phyloP scores from a whole-genome alignment of 1,140 invertebrate species.

The Lepidurus packardi region DNA sequence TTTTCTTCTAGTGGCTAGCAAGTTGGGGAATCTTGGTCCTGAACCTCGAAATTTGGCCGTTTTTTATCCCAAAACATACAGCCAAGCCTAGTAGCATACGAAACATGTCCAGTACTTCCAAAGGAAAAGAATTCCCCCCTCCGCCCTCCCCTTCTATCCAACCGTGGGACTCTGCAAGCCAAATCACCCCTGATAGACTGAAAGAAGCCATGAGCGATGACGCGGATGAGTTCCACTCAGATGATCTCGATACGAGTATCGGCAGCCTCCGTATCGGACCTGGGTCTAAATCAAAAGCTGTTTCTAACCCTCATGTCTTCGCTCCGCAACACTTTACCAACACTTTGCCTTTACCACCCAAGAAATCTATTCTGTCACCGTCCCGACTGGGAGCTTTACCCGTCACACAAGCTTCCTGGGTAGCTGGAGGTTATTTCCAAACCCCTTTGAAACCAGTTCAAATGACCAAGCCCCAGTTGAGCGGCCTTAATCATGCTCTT shows the following conservation, averaged over 20 bases:
- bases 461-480: background rate
- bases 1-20: background rate
- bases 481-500: background rate
- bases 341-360: too few relatives aligned
- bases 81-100: background rate
- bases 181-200: background rate
- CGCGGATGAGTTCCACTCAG: background rate
- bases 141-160: background rate
- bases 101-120: background rate
- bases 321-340: background rate
- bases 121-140: background rate
- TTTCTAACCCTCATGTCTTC: background rate
- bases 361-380: background rate
- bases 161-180: background rate
- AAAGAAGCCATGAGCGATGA: background rate
- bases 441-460: background rate
- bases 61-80: background rate
- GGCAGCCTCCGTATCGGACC: background rate
- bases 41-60: background rate
- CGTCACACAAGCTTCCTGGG: background rate
- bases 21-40: background rate
- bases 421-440: slow-evolving; percentile 1
- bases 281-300: background rate
- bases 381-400: background rate
- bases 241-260: slow-evolving; percentile 3